These are phyloP conservation scores for Mionectes macconnelli DNA, from an alignment of 2,113 vertebrate genomes.

Conservation along the genomic window DNA sequence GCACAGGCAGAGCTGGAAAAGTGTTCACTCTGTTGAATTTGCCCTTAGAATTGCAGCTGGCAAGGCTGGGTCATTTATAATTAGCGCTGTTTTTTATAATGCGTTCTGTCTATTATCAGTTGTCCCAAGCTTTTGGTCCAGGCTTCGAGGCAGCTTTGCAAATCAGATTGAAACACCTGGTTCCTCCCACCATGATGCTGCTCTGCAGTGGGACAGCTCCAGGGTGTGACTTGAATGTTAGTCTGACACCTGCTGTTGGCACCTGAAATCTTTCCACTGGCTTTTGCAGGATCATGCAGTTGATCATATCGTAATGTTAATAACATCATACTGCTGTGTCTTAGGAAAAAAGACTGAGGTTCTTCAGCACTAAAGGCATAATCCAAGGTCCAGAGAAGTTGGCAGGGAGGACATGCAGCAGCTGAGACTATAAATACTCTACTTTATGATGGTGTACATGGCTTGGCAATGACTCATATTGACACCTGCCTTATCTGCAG, in stretches of 20 bases:
- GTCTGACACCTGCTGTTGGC: background rate
- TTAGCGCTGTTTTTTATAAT: background rate
- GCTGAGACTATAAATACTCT: background rate
- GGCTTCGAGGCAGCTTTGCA: background rate
- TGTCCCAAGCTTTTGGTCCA: background rate
- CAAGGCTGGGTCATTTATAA: background rate
- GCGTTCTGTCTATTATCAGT: background rate
- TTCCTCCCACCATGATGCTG: background rate
- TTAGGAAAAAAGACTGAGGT: background rate
- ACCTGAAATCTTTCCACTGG: background rate
- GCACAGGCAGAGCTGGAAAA: background rate
- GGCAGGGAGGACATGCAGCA: background rate
- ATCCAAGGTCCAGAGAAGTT: background rate
- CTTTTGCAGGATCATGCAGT: background rate
- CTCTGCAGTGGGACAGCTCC: background rate
- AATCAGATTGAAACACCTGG: background rate
- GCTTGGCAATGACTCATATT: background rate
- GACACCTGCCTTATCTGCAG: constrained; percentile 23
- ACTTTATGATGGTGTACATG: background rate
- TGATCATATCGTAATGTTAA: background rate
- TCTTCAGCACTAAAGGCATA: background rate
- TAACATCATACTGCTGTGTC: background rate
- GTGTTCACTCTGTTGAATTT: background rate
- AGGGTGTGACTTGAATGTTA: background rate
- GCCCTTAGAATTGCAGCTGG: background rate